Evolutionary conservation across 2,888 invertebrate genomes (phyloP).

Genomic region (Candidula unifasciata): DNA sequence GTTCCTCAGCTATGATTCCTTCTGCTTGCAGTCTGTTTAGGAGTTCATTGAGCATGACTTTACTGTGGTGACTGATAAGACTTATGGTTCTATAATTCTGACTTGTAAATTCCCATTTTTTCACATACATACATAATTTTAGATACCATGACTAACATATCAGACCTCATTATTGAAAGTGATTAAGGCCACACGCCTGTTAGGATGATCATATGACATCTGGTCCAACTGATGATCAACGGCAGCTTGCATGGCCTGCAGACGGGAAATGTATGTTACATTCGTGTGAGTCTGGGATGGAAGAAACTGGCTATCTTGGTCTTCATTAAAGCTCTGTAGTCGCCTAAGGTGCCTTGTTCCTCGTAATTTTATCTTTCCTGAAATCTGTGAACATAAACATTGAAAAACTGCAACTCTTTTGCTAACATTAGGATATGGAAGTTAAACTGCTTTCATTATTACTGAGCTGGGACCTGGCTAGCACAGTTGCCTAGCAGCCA

Average conservation of each 20-base stretch:
- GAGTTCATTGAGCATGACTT: no score
- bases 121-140: neutral
- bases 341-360: conserved; percentile 64
- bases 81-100: no score
- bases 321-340: conserved; percentile 61
- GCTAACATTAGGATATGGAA: no score
- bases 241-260: conserved; percentile 76
- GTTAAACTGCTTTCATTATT: no score
- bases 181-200: conserved; percentile 73
- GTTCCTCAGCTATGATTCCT: no score
- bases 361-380: conserved; percentile 69
- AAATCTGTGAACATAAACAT: conserved; percentile 63
- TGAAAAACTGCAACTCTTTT: no score
- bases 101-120: no score
- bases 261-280: conserved; percentile 73
- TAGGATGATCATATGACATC: conserved; percentile 71
- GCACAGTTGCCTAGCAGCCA: no score
- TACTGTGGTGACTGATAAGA: no score
- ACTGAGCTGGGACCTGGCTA: no score
- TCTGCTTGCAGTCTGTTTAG: no score
- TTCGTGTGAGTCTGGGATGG: conserved; percentile 66
- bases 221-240: conserved; percentile 75
- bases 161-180: conserved; percentile 74
- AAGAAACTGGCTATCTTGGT: conserved; percentile 67
- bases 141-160: neutral